Evolutionary conservation across 2,888 invertebrate species (phyloP).

Genomic region (Apomyelois bistriatella): DNA sequence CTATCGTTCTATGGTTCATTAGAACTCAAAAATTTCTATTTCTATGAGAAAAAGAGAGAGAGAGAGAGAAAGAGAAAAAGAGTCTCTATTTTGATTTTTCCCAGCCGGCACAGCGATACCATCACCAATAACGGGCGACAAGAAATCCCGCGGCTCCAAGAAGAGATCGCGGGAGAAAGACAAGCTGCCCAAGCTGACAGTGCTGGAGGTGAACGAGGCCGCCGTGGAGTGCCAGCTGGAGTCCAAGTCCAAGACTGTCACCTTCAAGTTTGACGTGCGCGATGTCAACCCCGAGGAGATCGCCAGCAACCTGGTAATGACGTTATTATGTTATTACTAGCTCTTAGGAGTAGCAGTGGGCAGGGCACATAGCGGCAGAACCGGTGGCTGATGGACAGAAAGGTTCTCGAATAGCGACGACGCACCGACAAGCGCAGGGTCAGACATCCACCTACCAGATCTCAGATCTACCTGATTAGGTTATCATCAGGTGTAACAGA

Average conservation of each 20-base stretch:
- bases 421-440: too few species aligned
- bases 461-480: too few species aligned
- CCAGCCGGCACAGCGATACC: conserved; percentile 60
- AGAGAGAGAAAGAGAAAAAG: too few species aligned
- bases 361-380: too few species aligned
- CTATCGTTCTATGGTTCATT: too few species aligned
- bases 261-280: conserved; percentile 95
- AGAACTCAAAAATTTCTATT: too few species aligned
- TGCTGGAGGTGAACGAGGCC: conserved; percentile 80
- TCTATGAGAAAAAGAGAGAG: too few species aligned
- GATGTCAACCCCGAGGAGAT: conserved; percentile 95
- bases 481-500: too few species aligned
- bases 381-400: too few species aligned
- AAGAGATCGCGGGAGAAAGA: conserved; percentile 71
- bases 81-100: conserved; percentile 11
- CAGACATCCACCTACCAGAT: too few species aligned
- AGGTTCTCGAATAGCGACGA: too few species aligned
- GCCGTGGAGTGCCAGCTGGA: conserved; percentile 97
- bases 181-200: conserved; percentile 81
- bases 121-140: conserved; percentile 63
- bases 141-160: conserved; percentile 68
- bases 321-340: neutral
- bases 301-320: conserved; percentile 91
- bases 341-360: too few species aligned
- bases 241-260: conserved; percentile 95